Percentiles rank a stretch among this genome's conserved stretches.
phyloP scores from a whole-genome alignment of 2,797 vertebrate species.

The Agapornis canus region DNA sequence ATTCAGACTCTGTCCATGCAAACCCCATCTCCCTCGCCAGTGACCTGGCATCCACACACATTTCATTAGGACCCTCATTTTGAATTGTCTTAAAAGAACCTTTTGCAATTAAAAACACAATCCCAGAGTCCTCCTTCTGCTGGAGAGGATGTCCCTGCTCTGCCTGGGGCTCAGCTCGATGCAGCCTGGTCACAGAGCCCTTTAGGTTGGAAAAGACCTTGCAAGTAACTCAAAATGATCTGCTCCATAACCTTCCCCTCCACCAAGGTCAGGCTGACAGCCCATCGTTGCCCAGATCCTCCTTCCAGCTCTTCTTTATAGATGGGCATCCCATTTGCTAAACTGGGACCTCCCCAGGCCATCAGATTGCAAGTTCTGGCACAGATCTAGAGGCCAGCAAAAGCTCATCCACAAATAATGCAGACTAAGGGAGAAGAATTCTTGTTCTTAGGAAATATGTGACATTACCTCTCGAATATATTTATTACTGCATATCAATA shows the following conservation, averaged over 20 bases:
- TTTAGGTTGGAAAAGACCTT: background rate
- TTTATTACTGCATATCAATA: background rate
- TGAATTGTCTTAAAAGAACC: conserved; percentile 38
- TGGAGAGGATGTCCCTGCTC: background rate
- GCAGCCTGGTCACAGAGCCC: background rate
- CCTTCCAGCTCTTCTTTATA: background rate
- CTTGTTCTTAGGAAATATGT: background rate
- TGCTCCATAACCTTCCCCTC: background rate
- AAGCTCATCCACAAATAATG: background rate
- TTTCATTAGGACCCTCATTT: conserved; percentile 19
- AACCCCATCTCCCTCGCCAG: background rate
- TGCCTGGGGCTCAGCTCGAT: background rate
- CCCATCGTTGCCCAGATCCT: background rate
- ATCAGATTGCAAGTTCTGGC: conserved; percentile 17
- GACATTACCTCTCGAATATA: background rate
- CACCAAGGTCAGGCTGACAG: background rate
- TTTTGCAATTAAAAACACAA: conserved; percentile 39
- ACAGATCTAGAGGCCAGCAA: background rate
- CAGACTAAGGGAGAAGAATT: background rate
- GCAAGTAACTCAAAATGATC: background rate
- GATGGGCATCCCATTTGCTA: background rate
- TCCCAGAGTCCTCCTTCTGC: background rate
- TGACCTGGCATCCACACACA: background rate
- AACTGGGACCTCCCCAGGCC: background rate
- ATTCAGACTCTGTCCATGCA: background rate